Evolutionary conservation across 2,888 invertebrate genomes (phyloP).

Genomic region (Trichogramma dendrolimi): DNA sequence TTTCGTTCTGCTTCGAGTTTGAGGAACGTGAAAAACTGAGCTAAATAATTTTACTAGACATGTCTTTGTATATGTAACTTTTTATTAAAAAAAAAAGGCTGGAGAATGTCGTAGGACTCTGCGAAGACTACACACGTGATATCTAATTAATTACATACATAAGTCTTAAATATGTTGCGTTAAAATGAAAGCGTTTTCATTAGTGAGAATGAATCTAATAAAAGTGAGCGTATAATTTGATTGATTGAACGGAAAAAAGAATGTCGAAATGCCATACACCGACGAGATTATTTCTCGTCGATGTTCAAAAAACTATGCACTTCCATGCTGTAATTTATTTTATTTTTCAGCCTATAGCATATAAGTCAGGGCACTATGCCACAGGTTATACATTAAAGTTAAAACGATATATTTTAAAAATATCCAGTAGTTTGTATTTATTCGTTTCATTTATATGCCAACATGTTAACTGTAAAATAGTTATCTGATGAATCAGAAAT

Average conservation of each 20-base stretch:
- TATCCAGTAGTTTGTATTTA: too few species aligned
- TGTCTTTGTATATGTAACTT: conserved; percentile 20
- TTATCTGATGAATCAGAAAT: too few species aligned
- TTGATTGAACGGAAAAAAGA: neutral
- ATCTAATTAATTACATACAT: conserved; percentile 25
- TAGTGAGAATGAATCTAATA: conserved; percentile 2
- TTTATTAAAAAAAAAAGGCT: conserved; percentile 22
- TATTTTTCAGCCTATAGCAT: too few species aligned
- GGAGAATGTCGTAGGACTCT: conserved; percentile 20
- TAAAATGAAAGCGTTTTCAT: conserved; percentile 18
- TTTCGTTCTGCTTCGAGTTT: too few species aligned
- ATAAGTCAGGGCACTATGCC: too few species aligned
- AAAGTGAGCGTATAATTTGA: neutral
- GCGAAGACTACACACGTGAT: conserved; percentile 23
- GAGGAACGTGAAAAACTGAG: too few species aligned
- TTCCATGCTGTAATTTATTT: conserved; percentile 7
- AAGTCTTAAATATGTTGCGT: conserved; percentile 16
- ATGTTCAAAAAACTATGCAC: conserved; percentile 2
- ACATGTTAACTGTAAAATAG: too few species aligned
- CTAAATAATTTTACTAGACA: too few species aligned
- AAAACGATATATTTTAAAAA: too few species aligned
- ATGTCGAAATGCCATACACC: conserved; percentile 20
- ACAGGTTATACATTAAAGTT: too few species aligned
- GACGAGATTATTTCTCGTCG: conserved; percentile 25
- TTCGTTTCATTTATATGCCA: too few species aligned